Base-by-base conservation (phyloP, 2,113 vertebrate genomes). In the Erinaceus europaeus region DNA sequence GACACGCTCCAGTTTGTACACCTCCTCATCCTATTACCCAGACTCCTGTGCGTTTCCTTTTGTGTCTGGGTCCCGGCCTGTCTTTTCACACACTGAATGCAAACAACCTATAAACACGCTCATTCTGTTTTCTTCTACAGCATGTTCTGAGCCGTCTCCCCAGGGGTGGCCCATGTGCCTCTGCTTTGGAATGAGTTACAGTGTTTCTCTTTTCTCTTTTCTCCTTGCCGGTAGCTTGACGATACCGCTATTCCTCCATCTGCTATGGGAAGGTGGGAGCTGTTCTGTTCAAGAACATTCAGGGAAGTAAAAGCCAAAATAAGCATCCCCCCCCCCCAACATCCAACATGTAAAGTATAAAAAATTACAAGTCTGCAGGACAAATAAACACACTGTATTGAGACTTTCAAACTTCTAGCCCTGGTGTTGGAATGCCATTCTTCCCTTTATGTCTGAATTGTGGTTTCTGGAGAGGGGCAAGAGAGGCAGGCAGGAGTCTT, bases 361-460 rank as follows among this genome's bases (percentile, higher is more conserved):
- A 79, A 48, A 89, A 55, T 46, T 64, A 52, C 27, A 40, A 52
- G 53, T 34, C n/a, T 59, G 23, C 32, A 57, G 36, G 81, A 94
- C 90, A 62, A 67, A 65, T 40, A 53, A 3, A 32, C 29, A 32
- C 44, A n/a, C n/a, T n/a, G n/a, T n/a, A n/a, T n/a, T 67, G 57
- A 86, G n/a, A 87, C 72, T 93, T 79, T 81, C 61, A 86, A 48
- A 74, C 74, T 90, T 85, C 61, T 88, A 84, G 61, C n/a, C 29
- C 36, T 38, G 46, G 25, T 64, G 18, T 36, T 36, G 52, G 86
- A 82, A 87, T 73, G 80, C 53, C 36, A 77, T 69, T 71, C 27
- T 17, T 85, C 48, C 74, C 62, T 27, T 67, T 76, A 79, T 76
- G 18, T n/a, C 57, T 86, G 71, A 93, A 69, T 86, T 68, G 77